Conservation (phyloP, 2,797 vertebrate species). For the Anguilla obscura region DNA sequence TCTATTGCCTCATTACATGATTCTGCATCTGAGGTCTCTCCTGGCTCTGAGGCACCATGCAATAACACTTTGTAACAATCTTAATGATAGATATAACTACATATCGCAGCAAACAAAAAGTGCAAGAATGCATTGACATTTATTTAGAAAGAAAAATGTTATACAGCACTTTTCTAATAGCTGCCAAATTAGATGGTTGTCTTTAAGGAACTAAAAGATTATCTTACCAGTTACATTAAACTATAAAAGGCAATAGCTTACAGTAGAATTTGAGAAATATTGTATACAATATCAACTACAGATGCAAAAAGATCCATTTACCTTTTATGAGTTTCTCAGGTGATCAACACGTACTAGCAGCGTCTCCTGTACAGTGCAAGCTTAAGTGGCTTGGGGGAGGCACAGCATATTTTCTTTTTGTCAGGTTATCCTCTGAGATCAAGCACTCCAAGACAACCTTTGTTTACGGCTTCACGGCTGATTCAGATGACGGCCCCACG, state of each 20-base stretch:
- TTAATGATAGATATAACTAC: not conserved
- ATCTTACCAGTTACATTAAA: not conserved
- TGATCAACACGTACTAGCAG: not conserved
- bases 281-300: not conserved
- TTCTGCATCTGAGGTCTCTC: not conserved
- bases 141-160: not conserved
- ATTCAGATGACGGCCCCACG: conserved; percentile 22
- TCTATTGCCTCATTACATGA: not conserved
- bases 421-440: conserved; percentile 34
- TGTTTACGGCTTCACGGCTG: conserved; percentile 33
- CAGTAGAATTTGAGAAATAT: not conserved
- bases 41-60: not conserved
- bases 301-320: not conserved
- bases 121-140: not conserved
- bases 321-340: conserved; percentile 2
- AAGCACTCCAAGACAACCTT: conserved; percentile 42
- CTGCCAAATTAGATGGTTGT: not conserved
- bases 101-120: not conserved
- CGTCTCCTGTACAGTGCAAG: not conserved
- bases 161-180: not conserved
- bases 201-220: not conserved
- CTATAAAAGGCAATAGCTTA: not conserved
- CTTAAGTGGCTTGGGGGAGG: not conserved
- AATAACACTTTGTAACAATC: not conserved
- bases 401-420: conserved; percentile 30